Conservation (phyloP, 2,113 vertebrate species). For the Mesitornis unicolor region DNA sequence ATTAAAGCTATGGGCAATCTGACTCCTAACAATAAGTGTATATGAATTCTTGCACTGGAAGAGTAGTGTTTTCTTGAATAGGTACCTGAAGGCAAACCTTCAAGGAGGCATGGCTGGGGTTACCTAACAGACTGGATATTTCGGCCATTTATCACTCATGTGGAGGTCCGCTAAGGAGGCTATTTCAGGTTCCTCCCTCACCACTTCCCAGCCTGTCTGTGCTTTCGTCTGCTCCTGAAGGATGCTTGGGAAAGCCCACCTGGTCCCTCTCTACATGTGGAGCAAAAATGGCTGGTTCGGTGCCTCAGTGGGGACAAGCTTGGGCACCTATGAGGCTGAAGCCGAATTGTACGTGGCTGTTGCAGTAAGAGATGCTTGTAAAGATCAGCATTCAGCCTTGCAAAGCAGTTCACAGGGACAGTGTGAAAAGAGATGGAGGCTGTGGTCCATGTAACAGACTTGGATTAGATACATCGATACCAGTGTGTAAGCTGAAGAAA, state of each 20-base stretch:
- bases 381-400: neutral
- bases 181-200: neutral
- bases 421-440: neutral
- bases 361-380: neutral
- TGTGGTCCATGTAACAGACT: neutral
- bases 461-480: neutral
- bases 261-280: fast-evolving
- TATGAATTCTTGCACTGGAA: neutral
- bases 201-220: neutral
- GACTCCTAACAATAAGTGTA: neutral
- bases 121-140: neutral
- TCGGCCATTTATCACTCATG: fast-evolving
- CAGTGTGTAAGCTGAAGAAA: neutral
- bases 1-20: neutral
- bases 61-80: neutral
- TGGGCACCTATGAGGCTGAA: fast-evolving
- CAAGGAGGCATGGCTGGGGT: neutral
- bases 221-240: neutral
- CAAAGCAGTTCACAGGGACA: neutral
- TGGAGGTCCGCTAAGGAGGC: neutral
- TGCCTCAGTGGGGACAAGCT: neutral
- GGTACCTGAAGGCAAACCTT: neutral
- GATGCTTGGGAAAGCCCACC: neutral
- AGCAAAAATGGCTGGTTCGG: neutral
- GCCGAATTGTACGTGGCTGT: fast-evolving